Conservation (phyloP, 2,888 invertebrate species). For the Noctuana brunneofusca region DNA sequence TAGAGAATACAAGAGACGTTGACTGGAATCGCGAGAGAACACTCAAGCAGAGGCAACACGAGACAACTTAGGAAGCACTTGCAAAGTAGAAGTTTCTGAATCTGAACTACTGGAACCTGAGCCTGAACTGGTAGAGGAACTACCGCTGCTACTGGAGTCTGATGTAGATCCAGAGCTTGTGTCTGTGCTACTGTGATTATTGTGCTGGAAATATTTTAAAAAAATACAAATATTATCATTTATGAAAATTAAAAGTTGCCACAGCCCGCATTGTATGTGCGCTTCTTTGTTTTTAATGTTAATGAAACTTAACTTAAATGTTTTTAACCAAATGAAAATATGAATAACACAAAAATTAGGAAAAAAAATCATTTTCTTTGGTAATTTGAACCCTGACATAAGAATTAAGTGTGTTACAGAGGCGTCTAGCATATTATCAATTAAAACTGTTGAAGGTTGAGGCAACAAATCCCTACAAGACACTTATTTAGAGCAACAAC, state of each 20-base stretch:
- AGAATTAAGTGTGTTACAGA: neutral
- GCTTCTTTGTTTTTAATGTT: too few species aligned
- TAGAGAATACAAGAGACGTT: too few species aligned
- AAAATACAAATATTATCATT: neutral
- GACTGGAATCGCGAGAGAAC: too few species aligned
- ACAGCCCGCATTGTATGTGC: neutral
- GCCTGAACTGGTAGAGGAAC: slow-evolving; percentile 87
- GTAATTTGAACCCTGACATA: neutral
- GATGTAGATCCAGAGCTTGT: slow-evolving; percentile 86
- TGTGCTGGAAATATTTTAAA: slow-evolving; percentile 25
- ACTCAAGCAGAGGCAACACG: too few species aligned
- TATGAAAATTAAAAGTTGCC: neutral
- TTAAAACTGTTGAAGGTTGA: slow-evolving; percentile 14
- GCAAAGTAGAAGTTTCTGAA: slow-evolving; percentile 87
- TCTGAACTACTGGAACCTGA: slow-evolving; percentile 88
- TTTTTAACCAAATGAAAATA: too few species aligned
- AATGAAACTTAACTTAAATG: too few species aligned
- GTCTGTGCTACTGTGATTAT: slow-evolving; percentile 78
- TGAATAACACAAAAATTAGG: too few species aligned
- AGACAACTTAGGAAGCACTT: too few species aligned
- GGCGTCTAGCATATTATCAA: neutral
- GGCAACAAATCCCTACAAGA: neutral
- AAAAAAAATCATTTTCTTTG: neutral
- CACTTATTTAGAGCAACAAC: slow-evolving; percentile 26
- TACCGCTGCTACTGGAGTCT: slow-evolving; percentile 87